Percentiles rank a stretch among this genome's conserved stretches.
phyloP scores from a whole-genome alignment of 2,113 vertebrate species.

The Microtus oregoni region DNA sequence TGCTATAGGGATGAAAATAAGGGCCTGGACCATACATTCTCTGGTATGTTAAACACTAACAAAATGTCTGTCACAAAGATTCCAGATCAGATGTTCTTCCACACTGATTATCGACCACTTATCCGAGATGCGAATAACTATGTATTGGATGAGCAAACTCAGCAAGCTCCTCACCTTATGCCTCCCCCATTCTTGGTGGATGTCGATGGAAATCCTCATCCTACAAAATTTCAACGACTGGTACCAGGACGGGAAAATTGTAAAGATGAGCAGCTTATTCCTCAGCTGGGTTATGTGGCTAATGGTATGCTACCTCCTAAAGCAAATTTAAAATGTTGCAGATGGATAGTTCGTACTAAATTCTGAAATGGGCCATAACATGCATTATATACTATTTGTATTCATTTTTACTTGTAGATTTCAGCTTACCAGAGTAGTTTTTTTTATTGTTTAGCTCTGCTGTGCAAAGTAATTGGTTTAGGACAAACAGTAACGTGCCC shows the following conservation, averaged over 20 bases:
- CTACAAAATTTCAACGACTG: conserved; percentile 93
- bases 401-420: conserved; percentile 41
- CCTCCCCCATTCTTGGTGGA: conserved; percentile 98
- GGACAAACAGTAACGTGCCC: neutral
- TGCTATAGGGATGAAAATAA: conserved; percentile 40
- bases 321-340: conserved; percentile 59
- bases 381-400: conserved; percentile 19
- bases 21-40: neutral
- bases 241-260: conserved; percentile 98
- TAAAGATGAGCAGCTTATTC: conserved; percentile 98
- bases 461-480: conserved; percentile 2
- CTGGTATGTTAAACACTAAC: conserved; percentile 50
- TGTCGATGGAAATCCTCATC: conserved; percentile 98
- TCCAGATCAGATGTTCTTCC: conserved; percentile 99
- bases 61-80: conserved; percentile 87
- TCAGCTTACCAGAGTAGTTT: conserved; percentile 38
- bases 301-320: conserved; percentile 90
- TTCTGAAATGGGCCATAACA: neutral
- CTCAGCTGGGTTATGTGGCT: conserved; percentile 97
- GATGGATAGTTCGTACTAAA: neutral
- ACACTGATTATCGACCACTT: conserved; percentile 98
- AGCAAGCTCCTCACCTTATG: conserved; percentile 99
- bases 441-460: conserved; percentile 38
- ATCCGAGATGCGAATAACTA: conserved; percentile 98
- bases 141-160: conserved; percentile 98